Conservation (phyloP, 2,888 invertebrate species). For the Clunio marinus region DNA sequence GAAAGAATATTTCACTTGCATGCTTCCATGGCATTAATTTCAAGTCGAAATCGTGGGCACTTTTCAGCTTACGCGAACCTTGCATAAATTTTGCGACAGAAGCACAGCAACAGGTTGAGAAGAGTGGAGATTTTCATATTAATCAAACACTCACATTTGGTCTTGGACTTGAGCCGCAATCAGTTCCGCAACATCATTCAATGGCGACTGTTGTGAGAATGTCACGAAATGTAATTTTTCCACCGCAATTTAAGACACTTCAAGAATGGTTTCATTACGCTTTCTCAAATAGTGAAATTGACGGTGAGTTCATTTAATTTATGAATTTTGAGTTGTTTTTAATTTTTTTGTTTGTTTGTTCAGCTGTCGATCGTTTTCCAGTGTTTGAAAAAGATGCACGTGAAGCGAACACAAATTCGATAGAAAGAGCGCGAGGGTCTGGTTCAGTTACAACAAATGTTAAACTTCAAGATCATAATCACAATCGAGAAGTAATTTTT, state of each 20-base stretch:
- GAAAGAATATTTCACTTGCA: conserved; percentile 86
- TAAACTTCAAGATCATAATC: conserved; percentile 72
- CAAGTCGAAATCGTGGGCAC: conserved; percentile 92
- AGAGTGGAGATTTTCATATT: conserved; percentile 69
- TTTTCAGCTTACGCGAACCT: conserved; percentile 90
- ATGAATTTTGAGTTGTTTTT: conserved; percentile 22
- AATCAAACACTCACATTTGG: conserved; percentile 88
- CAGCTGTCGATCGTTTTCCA: conserved; percentile 87
- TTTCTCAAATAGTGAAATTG: conserved; percentile 89
- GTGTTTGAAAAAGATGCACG: conserved; percentile 72
- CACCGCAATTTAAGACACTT: conserved; percentile 90
- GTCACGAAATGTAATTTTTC: conserved; percentile 86
- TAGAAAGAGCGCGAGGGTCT: conserved; percentile 56
- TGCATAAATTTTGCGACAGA: conserved; percentile 90
- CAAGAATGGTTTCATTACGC: conserved; percentile 97
- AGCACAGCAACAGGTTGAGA: conserved; percentile 80
- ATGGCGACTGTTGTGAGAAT: conserved; percentile 94
- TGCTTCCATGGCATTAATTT: conserved; percentile 98
- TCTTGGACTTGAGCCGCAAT: conserved; percentile 67
- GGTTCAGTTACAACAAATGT: conserved; percentile 54
- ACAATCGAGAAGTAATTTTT: conserved; percentile 93
- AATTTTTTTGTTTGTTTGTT: conserved; percentile 42
- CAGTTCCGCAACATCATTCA: conserved; percentile 69
- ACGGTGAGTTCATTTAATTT: conserved; percentile 59
- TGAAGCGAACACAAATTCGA: conserved; percentile 57